Percentiles rank a stretch among this genome's conserved stretches.
These are phyloP conservation scores for Oncorhynchus kisutch DNA, from an alignment of 2,113 vertebrate species.

Conservation along the genomic window DNA sequence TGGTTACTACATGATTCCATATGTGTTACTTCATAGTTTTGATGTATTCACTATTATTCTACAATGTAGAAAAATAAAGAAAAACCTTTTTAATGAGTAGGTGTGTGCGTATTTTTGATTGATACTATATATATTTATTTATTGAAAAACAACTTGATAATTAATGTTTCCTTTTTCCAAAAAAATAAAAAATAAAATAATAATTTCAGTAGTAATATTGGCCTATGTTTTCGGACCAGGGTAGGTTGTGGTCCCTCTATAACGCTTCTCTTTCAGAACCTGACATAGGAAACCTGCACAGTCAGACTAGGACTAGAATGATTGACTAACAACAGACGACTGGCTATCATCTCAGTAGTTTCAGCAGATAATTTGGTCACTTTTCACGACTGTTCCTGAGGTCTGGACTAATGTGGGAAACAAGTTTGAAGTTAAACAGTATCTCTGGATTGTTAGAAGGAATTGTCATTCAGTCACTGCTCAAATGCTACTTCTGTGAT, in stretches of 20 bases:
- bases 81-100: no score
- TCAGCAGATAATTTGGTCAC: conserved; percentile 73
- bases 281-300: conserved; percentile 49
- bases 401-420: conserved; percentile 65
- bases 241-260: conserved; percentile 27
- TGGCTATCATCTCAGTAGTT: conserved; percentile 48
- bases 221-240: conserved; percentile 25
- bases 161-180: conserved; percentile 46
- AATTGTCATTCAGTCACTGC: background rate
- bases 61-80: no score
- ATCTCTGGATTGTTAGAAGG: conserved; percentile 24
- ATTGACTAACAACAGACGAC: conserved; percentile 21
- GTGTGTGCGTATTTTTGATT: no score
- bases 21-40: no score
- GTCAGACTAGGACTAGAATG: conserved; percentile 41
- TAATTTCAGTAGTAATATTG: conserved; percentile 56
- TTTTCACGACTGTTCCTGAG: conserved; percentile 79
- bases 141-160: conserved; percentile 66
- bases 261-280: conserved; percentile 42
- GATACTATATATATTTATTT: conserved; percentile 21
- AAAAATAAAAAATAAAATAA: conserved; percentile 27
- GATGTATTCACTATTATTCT: no score
- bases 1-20: no score
- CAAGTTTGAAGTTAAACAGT: conserved; percentile 43
- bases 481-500: conserved; percentile 48